These are phyloP conservation scores for Alexandromys fortis DNA, from an alignment of 2,113 vertebrate genomes.

Conservation along the genomic window DNA sequence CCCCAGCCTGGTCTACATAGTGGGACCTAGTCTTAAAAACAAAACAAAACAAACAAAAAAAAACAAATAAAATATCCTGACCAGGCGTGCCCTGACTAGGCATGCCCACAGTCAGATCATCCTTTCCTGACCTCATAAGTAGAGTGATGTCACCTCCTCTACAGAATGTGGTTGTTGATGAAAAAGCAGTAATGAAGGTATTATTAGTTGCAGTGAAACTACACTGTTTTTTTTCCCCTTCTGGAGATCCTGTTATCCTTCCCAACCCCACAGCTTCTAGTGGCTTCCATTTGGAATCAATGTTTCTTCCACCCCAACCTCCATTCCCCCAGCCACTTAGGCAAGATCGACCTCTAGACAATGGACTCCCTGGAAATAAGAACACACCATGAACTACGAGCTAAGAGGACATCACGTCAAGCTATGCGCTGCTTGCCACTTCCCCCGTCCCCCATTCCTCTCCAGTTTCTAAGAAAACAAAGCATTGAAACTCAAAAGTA, in stretches of 20 bases:
- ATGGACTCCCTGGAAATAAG: background rate
- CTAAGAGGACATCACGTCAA: too few relatives aligned
- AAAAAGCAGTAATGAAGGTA: background rate
- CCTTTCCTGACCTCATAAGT: background rate
- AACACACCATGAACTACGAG: background rate
- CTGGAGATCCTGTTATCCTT: background rate
- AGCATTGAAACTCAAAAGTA: background rate
- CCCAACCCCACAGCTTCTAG: background rate
- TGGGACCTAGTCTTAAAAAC: background rate
- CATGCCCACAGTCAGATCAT: background rate
- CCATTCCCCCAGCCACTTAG: background rate
- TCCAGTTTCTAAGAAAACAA: conserved; percentile 39
- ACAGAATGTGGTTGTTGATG: background rate
- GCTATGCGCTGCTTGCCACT: rapidly evolving
- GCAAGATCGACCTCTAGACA: background rate
- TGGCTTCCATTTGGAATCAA: background rate
- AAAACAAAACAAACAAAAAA: too few relatives aligned
- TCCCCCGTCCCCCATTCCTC: background rate
- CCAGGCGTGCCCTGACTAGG: too few relatives aligned
- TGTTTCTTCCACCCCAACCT: background rate
- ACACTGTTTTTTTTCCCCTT: background rate
- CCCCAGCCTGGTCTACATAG: background rate
- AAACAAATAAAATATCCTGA: too few relatives aligned
- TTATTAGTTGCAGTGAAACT: background rate
- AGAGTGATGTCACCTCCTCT: background rate